Evolutionary conservation across 92 coral and sea anemone genomes (phyloP).

Genomic region (Blastomussa wellsi): DNA sequence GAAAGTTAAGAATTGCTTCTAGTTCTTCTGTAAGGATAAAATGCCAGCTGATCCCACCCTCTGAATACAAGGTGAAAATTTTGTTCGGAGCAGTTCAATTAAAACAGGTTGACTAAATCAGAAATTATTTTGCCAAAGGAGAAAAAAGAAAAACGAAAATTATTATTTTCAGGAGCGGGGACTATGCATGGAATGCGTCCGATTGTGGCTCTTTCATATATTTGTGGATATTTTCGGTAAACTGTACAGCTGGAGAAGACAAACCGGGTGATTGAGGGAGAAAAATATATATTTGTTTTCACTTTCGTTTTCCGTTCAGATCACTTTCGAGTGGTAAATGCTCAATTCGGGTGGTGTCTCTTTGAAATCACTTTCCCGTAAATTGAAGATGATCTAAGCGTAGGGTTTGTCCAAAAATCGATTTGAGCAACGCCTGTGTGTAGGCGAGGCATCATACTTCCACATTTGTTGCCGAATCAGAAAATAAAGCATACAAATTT

Average conservation of each 20-base stretch:
- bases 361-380: neutral
- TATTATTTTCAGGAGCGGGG: neutral
- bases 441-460: neutral
- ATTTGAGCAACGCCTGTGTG: slow-evolving; percentile 7
- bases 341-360: slow-evolving; percentile 6
- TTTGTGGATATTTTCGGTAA: neutral
- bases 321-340: neutral
- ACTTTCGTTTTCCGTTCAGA: neutral
- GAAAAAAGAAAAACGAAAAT: neutral
- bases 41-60: neutral
- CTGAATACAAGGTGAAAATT: neutral
- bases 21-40: no score
- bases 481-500: no score
- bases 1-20: neutral
- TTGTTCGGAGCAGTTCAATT: neutral
- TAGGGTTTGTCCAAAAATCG: slow-evolving; percentile 22
- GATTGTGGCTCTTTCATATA: no score
- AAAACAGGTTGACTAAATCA: neutral
- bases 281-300: neutral
- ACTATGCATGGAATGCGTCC: no score
- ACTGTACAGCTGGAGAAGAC: no score
- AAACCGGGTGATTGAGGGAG: no score
- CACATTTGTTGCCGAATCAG: neutral
- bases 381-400: slow-evolving; percentile 30
- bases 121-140: neutral